phyloP scores from a whole-genome alignment of 2,797 vertebrate species.

The Enteromius anoplus region DNA sequence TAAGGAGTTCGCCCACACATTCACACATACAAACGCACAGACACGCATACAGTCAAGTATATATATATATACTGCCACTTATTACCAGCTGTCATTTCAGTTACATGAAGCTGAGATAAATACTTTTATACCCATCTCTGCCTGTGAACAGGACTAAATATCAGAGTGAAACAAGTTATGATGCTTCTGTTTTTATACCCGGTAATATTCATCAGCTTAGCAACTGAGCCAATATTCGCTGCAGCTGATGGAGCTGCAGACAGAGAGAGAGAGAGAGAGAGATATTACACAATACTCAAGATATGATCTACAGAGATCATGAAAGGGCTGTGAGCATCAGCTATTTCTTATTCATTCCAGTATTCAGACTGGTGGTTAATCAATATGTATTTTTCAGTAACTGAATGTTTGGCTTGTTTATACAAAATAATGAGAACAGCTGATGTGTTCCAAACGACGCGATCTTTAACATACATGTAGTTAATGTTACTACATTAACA shows the following conservation, averaged over 20 bases:
- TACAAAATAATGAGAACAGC: not conserved
- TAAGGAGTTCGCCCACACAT: not conserved
- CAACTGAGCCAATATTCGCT: not conserved
- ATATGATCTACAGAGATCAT: slow-evolving; percentile 10
- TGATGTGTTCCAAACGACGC: slow-evolving; percentile 11
- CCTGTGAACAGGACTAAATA: not conserved
- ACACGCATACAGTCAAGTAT: not conserved
- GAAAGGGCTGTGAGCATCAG: not conserved
- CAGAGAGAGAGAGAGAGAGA: not conserved
- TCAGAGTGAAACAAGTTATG: not conserved
- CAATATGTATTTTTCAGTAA: not conserved
- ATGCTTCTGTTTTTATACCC: not conserved
- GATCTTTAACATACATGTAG: slow-evolving; percentile 11
- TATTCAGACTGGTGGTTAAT: not conserved
- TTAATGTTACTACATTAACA: slow-evolving; percentile 63
- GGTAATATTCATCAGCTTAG: not conserved
- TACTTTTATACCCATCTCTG: not conserved
- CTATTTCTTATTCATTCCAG: not conserved
- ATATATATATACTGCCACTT: not conserved
- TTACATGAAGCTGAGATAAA: not conserved
- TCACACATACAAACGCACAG: not conserved
- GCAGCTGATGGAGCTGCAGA: not conserved
- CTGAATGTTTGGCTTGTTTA: not conserved
- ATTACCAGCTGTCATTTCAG: not conserved
- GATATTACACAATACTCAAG: not conserved